Conservation (phyloP, 2,113 vertebrate species). For the Struthio camelus region DNA sequence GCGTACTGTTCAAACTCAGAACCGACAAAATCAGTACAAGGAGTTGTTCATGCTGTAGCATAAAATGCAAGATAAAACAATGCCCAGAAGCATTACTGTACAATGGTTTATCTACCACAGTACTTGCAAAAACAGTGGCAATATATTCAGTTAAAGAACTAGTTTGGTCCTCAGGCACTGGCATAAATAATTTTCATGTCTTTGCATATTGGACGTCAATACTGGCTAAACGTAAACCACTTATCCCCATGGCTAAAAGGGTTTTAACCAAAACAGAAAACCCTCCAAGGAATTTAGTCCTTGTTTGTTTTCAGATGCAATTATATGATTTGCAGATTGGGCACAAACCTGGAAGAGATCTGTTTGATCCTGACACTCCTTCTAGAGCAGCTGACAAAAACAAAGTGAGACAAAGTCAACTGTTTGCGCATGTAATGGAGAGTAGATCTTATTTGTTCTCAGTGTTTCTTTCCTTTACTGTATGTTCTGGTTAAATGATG, state of each 20-base stretch:
- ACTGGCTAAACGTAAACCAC: neutral
- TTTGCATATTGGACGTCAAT: neutral
- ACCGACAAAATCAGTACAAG: neutral
- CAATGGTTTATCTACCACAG: neutral
- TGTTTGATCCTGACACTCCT: neutral
- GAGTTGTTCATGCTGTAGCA: neutral
- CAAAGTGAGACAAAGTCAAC: neutral
- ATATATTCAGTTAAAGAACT: neutral
- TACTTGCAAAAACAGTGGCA: neutral
- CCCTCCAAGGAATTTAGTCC: neutral
- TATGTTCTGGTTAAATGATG: neutral
- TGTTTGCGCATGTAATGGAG: neutral
- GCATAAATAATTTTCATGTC: neutral
- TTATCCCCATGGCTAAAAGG: neutral
- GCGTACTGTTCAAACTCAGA: neutral
- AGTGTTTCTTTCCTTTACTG: neutral
- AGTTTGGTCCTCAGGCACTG: neutral
- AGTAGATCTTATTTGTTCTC: neutral
- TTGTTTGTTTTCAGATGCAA: neutral
- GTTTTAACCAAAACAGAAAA: neutral
- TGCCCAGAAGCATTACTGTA: neutral
- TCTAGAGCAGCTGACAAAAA: neutral
- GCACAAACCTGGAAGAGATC: neutral
- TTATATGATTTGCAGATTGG: neutral
- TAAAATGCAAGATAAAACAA: neutral